Conservation (phyloP, 2,113 vertebrate genomes). For the Acrocephalus kingi region DNA sequence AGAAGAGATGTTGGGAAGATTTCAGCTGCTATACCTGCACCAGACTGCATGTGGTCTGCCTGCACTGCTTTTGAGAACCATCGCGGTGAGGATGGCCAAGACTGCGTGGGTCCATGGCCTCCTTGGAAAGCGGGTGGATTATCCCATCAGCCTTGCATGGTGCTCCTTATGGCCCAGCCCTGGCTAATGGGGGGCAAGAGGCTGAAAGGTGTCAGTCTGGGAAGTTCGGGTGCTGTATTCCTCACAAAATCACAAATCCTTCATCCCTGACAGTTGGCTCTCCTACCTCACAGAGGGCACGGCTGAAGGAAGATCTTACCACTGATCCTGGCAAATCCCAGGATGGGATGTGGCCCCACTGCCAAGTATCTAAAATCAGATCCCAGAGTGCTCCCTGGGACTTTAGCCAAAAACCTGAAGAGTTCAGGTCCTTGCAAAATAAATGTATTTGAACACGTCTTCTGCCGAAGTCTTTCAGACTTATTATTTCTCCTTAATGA, state of each 20-base stretch:
- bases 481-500: neutral
- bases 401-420: neutral
- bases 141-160: rapidly evolving
- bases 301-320: neutral
- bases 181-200: neutral
- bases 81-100: neutral
- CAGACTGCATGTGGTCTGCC: neutral
- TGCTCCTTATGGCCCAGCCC: neutral
- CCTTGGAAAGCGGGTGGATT: neutral
- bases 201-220: neutral
- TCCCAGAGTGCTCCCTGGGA: neutral
- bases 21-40: neutral
- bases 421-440: neutral
- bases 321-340: neutral
- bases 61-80: neutral
- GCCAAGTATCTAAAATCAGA: neutral
- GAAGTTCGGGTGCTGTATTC: neutral
- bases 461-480: neutral
- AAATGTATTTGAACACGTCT: neutral
- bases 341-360: neutral
- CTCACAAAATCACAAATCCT: neutral
- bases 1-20: neutral
- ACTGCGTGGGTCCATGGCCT: neutral
- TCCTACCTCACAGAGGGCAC: neutral
- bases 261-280: neutral